A percentile compares a stretch with the other conserved stretches of the same genome.
Evolutionary conservation across 2,888 invertebrate genomes (phyloP).

Genomic region (Mycalesis mineus): DNA sequence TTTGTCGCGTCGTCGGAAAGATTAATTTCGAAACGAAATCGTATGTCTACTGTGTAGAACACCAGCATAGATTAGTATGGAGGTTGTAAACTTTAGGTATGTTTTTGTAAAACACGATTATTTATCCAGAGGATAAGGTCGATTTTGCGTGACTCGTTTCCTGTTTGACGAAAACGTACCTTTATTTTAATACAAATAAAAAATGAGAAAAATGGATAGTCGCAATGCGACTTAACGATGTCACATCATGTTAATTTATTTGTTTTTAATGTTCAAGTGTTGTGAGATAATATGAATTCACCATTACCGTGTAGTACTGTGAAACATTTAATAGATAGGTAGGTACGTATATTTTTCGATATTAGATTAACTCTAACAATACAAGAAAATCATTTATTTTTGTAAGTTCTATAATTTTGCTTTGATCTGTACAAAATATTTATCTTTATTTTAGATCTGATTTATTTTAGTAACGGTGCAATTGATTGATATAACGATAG

Average conservation of each 20-base stretch:
- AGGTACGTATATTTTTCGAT: slow-evolving; percentile 66
- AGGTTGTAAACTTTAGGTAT: slow-evolving; percentile 49
- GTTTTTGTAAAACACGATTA: slow-evolving; percentile 21
- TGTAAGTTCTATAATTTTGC: slow-evolving; percentile 75
- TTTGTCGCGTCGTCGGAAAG: slow-evolving; percentile 40
- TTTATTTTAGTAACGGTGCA: slow-evolving; percentile 50
- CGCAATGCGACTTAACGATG: slow-evolving; percentile 19
- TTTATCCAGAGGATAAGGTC: not conserved
- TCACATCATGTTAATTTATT: slow-evolving; percentile 35
- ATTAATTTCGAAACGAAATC: slow-evolving; percentile 74
- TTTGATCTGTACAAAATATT: slow-evolving; percentile 71
- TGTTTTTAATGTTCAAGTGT: slow-evolving; percentile 49
- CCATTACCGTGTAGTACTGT: slow-evolving; percentile 61
- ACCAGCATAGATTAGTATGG: slow-evolving; percentile 63
- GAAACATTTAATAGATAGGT: slow-evolving; percentile 66
- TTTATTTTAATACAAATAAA: slow-evolving; percentile 12
- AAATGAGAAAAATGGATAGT: slow-evolving; percentile 18
- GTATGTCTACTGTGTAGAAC: slow-evolving; percentile 78
- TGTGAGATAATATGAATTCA: slow-evolving; percentile 57
- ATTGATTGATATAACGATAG: slow-evolving; percentile 28
- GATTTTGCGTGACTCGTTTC: not conserved
- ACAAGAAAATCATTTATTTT: slow-evolving; percentile 57
- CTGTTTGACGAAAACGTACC: slow-evolving; percentile 1
- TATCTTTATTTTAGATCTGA: slow-evolving; percentile 65
- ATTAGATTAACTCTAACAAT: slow-evolving; percentile 66